phyloP scores from a whole-genome alignment of 2,113 vertebrate genomes.

The Cyprinodon tularosa region DNA sequence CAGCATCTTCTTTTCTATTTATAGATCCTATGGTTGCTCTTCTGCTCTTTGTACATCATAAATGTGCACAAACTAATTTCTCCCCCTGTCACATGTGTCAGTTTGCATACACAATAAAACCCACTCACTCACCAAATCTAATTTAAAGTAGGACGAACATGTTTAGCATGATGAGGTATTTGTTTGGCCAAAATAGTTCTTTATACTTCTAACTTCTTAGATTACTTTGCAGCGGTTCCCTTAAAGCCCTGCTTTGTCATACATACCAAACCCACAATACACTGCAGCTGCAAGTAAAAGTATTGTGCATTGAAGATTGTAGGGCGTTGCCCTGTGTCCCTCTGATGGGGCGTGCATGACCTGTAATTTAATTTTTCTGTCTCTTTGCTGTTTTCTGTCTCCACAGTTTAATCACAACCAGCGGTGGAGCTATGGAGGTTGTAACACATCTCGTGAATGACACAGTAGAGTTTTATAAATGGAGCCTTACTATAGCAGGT shows the following conservation, averaged over 20 bases:
- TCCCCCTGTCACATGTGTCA: no score
- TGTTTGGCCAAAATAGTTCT: neutral
- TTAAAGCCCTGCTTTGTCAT: neutral
- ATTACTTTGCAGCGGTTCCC: neutral
- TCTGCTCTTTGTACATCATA: no score
- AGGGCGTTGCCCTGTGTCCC: conserved; percentile 4
- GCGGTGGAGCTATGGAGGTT: conserved; percentile 76
- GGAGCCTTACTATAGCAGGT: conserved; percentile 97
- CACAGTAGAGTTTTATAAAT: conserved; percentile 93
- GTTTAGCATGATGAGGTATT: neutral
- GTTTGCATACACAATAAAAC: no score
- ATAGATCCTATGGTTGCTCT: no score
- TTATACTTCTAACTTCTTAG: neutral
- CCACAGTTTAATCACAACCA: conserved; percentile 70
- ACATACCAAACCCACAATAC: neutral
- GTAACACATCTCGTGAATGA: conserved; percentile 86
- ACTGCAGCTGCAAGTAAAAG: neutral
- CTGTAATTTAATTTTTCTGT: conserved; percentile 32
- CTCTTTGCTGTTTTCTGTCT: conserved; percentile 15
- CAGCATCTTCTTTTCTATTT: no score
- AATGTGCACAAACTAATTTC: no score
- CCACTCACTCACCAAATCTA: no score
- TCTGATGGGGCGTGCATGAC: conserved; percentile 3
- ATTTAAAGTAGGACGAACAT: no score
- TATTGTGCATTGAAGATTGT: conserved; percentile 1